Evolutionary conservation across 2,113 vertebrate genomes (phyloP), one percentile per base, ranked within the genome.

Genomic region (Camelus dromedarius): DNA sequence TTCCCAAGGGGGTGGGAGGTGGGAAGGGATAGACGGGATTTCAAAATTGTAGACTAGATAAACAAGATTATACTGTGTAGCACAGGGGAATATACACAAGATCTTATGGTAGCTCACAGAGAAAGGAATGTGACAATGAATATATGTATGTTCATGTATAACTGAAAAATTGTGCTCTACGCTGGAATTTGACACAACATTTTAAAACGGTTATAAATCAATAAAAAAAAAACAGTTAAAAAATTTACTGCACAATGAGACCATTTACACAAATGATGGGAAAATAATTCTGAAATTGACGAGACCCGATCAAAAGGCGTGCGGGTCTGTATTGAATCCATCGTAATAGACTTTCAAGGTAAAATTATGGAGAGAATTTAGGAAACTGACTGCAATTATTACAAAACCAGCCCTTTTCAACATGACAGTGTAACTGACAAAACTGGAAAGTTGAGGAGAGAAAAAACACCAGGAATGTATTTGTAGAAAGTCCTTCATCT

Each of bases 271-370:
- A 3, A 8, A 81, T 0, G 8, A 32, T 0, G 16, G 6, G 15
- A 38, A 62, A 18, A 26, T 32, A 11, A 82, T n/a, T 54, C 8
- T 20, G 69, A 62, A 60, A 2, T 2, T 1, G 9, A 24, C 35
- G 32, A 24, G 28, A 1, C 15, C 26, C 11, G 18, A 7, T 24
- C 12, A 0, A 2, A 10, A 83, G 28, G 8, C 13, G 12, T 18
- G 28, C 5, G 7, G 14, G 0, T 35, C 19, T 4, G 26, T 1
- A 0, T 10, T 2, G 4, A 60, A 28, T 20, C 2, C 30, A 13
- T 26, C 14, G 4, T 18, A 4, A 24, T 38, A 10, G 0, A 24
- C 1, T 83, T 19, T 12, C 5, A 0, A 69, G 46, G 46, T 13
- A 52, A 67, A 54, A 62, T 19, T 5, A 9, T 5, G 30, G 8